Percentiles rank a stretch among this genome's conserved stretches.
Evolutionary conservation across 2,797 vertebrate species (phyloP).

Genomic region (Rousettus madagascariensis): DNA sequence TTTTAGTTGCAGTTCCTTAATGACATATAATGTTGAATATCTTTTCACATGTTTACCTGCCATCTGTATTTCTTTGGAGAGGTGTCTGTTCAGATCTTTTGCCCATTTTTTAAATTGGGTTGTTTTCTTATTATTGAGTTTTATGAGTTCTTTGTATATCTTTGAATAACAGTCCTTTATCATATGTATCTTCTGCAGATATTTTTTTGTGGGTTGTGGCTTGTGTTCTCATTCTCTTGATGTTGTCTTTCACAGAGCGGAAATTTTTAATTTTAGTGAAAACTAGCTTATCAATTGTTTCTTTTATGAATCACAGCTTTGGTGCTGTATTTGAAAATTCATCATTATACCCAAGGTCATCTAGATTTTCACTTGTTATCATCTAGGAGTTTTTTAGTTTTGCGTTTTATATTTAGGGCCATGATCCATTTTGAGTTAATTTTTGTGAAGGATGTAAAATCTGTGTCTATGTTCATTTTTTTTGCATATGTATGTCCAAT

Average conservation of each 20-base stretch:
- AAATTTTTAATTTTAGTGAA: conserved; percentile 10
- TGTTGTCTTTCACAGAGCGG: not conserved
- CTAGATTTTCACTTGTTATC: not conserved
- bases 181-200: not conserved
- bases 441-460: not conserved
- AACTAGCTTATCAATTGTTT: not conserved
- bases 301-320: not conserved
- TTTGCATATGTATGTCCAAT: not conserved
- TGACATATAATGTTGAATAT: not conserved
- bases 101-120: not conserved
- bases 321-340: not conserved
- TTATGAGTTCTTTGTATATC: not conserved
- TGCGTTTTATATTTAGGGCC: not conserved
- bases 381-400: not conserved
- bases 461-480: not conserved
- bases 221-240: not conserved
- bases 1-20: not conserved
- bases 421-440: not conserved
- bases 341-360: not conserved
- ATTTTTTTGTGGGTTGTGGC: not conserved
- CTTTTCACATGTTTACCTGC: not conserved
- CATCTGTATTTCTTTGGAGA: not conserved
- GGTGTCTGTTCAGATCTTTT: not conserved
- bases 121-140: conserved; percentile 11
- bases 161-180: not conserved